These are phyloP conservation scores for Isotomurus palustris DNA, from an alignment of 2,888 invertebrate species.

Conservation along the genomic window DNA sequence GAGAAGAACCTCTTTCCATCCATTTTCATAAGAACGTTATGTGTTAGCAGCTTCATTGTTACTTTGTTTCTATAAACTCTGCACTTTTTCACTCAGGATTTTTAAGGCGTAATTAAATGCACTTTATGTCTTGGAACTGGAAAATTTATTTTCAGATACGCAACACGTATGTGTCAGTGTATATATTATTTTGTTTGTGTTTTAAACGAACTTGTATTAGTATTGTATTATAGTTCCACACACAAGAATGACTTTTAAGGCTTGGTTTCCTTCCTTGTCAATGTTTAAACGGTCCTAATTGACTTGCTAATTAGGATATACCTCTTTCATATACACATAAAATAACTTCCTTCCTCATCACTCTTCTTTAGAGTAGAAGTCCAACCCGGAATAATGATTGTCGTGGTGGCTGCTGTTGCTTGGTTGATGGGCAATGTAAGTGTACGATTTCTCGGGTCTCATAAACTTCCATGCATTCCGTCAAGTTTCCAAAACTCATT, in stretches of 20 bases:
- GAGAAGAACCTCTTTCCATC: slow-evolving; percentile 3
- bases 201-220: too few species aligned
- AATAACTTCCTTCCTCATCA: neutral
- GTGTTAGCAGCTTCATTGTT: neutral
- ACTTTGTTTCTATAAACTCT: neutral
- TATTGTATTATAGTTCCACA: neutral
- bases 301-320: slow-evolving; percentile 11
- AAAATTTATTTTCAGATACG: neutral
- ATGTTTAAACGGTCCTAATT: slow-evolving; percentile 4
- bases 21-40: neutral
- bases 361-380: neutral
- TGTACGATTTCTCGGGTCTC: too few species aligned
- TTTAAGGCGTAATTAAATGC: too few species aligned
- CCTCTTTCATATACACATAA: neutral
- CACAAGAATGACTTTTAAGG: neutral
- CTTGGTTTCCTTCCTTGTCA: slow-evolving; percentile 1
- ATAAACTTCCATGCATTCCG: too few species aligned
- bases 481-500: too few species aligned
- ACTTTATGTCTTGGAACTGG: neutral
- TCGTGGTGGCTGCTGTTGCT: too few species aligned
- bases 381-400: neutral
- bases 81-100: neutral
- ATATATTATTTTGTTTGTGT: too few species aligned
- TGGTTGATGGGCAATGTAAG: too few species aligned
- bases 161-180: too few species aligned